These are phyloP conservation scores for Melanotaenia pygmaea DNA, from an alignment of 2,797 vertebrate species.

Conservation along the genomic window DNA sequence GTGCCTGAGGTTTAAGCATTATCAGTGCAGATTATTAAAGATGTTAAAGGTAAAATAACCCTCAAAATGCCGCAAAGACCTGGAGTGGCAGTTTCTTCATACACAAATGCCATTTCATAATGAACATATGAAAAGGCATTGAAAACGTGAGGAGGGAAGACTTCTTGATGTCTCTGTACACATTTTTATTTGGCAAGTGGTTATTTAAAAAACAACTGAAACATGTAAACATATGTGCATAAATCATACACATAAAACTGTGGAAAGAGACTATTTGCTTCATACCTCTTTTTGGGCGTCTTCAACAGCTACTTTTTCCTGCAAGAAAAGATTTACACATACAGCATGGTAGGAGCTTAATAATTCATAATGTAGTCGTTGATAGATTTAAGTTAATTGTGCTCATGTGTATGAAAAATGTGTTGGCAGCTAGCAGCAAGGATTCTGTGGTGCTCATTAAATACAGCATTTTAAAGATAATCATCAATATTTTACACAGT, in stretches of 20 bases:
- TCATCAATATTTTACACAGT: neutral
- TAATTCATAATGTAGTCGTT: neutral
- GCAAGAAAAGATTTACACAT: slow-evolving; percentile 22
- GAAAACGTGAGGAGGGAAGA: neutral
- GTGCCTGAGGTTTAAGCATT: neutral
- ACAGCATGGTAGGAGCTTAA: neutral
- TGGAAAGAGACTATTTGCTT: neutral
- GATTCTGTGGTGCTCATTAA: neutral
- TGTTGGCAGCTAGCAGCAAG: neutral
- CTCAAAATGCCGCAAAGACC: neutral
- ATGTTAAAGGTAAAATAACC: too few relatives aligned
- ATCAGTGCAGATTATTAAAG: too few relatives aligned
- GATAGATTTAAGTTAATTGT: neutral
- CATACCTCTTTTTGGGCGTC: slow-evolving; percentile 82
- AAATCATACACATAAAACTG: neutral
- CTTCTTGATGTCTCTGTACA: neutral
- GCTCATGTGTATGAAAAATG: neutral
- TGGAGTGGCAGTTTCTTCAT: neutral
- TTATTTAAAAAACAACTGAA: neutral
- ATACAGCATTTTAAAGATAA: neutral
- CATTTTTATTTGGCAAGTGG: neutral
- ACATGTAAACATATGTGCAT: neutral
- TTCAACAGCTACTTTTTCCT: slow-evolving; percentile 80
- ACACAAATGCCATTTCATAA: neutral
- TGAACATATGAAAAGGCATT: neutral